A percentile compares a stretch with the other conserved stretches of the same genome.
Conservation (phyloP, 2,797 vertebrate species). For the Liparis tanakae region DNA sequence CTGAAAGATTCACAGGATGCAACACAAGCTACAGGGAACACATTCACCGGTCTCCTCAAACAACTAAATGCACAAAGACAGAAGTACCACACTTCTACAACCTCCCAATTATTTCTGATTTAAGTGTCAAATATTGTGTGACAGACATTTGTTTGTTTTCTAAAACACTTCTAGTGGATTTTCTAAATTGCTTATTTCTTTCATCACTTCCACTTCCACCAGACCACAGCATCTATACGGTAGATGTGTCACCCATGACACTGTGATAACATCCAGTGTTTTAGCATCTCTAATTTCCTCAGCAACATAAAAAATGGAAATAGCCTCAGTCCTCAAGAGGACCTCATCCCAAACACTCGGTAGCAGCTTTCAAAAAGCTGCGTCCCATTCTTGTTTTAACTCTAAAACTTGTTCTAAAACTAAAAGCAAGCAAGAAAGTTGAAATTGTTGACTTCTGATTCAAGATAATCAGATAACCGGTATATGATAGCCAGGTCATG, state of each 20-base stretch:
- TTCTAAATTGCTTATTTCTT: slow-evolving; percentile 17
- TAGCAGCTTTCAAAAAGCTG: slow-evolving; percentile 13
- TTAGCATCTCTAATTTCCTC: slow-evolving; percentile 33
- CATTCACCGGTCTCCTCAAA: neutral
- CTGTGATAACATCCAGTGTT: slow-evolving; percentile 27
- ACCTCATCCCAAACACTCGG: slow-evolving; percentile 7
- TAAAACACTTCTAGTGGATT: slow-evolving; percentile 10
- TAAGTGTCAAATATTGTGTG: slow-evolving; percentile 13
- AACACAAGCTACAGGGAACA: neutral
- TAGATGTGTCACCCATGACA: slow-evolving; percentile 34
- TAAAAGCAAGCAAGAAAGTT: neutral
- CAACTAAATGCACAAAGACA: slow-evolving; percentile 7
- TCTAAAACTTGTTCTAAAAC: neutral
- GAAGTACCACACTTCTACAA: slow-evolving; percentile 1
- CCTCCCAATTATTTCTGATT: neutral
- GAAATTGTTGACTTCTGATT: neutral
- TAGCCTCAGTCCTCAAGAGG: slow-evolving; percentile 4
- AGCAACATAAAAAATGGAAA: slow-evolving; percentile 31
- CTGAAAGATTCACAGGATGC: slow-evolving; percentile 3
- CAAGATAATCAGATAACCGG: no score
- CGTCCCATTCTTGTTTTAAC: neutral
- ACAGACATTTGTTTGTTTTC: slow-evolving; percentile 19
- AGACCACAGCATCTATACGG: slow-evolving; percentile 25
- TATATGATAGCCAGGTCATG: no score
- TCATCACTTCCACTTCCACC: slow-evolving; percentile 18